Percentiles rank a stretch among this genome's conserved stretches.
Evolutionary conservation across 2,888 invertebrate genomes (phyloP).

Genomic region (Zygaena filipendulae): DNA sequence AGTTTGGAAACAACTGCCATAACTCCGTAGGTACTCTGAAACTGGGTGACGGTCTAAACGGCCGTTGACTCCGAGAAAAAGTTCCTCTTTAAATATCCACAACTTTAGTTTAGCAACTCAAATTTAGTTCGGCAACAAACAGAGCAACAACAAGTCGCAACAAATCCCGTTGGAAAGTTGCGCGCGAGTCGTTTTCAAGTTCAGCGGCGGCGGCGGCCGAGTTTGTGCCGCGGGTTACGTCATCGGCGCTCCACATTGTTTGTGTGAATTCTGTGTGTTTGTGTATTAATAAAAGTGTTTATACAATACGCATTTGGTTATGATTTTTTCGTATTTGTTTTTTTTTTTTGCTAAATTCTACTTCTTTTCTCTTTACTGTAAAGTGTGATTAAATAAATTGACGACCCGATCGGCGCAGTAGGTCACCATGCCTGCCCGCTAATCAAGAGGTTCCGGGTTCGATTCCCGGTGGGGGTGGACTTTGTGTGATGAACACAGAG

Average conservation of each 20-base stretch:
- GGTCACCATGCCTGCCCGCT: too few species aligned
- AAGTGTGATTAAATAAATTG: too few species aligned
- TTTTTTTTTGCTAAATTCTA: too few species aligned
- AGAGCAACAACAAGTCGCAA: slow-evolving; percentile 63
- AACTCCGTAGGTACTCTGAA: slow-evolving; percentile 63
- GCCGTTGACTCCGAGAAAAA: slow-evolving; percentile 69
- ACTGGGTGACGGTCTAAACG: slow-evolving; percentile 65
- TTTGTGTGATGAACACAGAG: too few species aligned
- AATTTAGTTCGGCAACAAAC: slow-evolving; percentile 67
- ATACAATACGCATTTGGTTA: too few species aligned
- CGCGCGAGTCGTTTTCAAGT: slow-evolving; percentile 67
- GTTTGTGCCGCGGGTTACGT: slow-evolving; percentile 15
- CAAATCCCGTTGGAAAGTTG: slow-evolving; percentile 58
- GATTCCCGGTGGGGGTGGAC: too few species aligned
- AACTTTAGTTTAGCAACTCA: slow-evolving; percentile 67
- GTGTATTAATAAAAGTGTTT: too few species aligned
- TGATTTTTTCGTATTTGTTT: too few species aligned
- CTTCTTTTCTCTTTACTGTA: too few species aligned
- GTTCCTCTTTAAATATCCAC: slow-evolving; percentile 68
- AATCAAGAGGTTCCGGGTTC: too few species aligned
- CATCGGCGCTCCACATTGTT: slow-evolving; percentile 8
- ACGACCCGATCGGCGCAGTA: too few species aligned
- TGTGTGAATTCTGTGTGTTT: too few species aligned
- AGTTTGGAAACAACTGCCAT: slow-evolving; percentile 68
- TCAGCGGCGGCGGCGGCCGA: slow-evolving; percentile 28